Conservation (phyloP, 2,113 vertebrate species). For the Acinonyx jubatus region DNA sequence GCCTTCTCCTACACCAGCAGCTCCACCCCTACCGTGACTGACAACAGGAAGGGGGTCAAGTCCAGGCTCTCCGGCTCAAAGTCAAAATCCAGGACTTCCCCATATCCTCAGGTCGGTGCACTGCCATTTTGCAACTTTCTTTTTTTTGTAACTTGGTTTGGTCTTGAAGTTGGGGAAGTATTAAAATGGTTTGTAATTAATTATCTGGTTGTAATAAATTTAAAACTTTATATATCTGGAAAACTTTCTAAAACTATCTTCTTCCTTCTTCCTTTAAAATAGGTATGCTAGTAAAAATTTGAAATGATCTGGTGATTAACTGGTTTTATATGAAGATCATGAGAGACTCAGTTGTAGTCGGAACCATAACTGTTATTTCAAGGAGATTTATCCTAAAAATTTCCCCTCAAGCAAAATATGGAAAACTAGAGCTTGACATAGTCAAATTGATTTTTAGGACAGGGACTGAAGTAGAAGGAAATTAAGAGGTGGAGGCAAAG, state of each 20-base stretch:
- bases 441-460: conserved; percentile 21
- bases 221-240: conserved; percentile 17
- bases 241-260: conserved; percentile 45
- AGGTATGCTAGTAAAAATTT: conserved; percentile 38
- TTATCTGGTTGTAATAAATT: conserved; percentile 47
- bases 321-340: conserved; percentile 1
- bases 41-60: conserved; percentile 91
- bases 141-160: conserved; percentile 66
- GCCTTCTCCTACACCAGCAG: conserved; percentile 92
- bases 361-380: background rate
- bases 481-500: conserved; percentile 39
- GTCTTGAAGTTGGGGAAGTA: conserved; percentile 36
- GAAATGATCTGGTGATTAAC: conserved; percentile 47
- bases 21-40: conserved; percentile 87
- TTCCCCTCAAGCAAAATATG: background rate
- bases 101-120: conserved; percentile 93
- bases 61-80: conserved; percentile 90
- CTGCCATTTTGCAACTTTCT: background rate
- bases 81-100: conserved; percentile 94
- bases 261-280: conserved; percentile 43
- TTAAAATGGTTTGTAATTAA: conserved; percentile 40
- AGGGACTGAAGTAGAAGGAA: conserved; percentile 40
- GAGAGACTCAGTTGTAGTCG: background rate
- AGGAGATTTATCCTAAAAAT: background rate
- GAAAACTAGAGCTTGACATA: conserved; percentile 9